Percentiles rank a stretch among this genome's conserved stretches.
Conservation (phyloP, 2,888 invertebrate genomes). For the Ornithoptera alexandrae region DNA sequence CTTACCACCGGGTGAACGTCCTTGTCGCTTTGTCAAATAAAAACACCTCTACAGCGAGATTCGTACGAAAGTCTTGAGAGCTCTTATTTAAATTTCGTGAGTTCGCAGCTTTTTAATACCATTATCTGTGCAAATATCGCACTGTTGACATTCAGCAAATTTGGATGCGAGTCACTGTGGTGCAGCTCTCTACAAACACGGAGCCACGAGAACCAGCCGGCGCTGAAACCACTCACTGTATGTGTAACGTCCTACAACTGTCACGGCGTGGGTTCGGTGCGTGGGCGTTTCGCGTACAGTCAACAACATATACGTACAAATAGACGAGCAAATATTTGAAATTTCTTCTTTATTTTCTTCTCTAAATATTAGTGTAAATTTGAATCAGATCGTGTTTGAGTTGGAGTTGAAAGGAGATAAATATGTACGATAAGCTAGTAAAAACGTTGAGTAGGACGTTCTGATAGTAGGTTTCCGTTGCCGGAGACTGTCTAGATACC, state of each 20-base stretch:
- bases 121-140: constrained; percentile 9
- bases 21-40: too few species aligned
- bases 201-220: constrained; percentile 14
- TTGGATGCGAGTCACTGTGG: constrained; percentile 7
- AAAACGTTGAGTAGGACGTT: too few species aligned
- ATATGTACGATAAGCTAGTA: too few species aligned
- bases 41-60: too few species aligned
- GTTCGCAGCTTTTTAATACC: constrained; percentile 10
- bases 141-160: neutral
- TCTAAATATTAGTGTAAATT: too few species aligned
- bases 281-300: constrained; percentile 10
- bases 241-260: constrained; percentile 17
- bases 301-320: neutral
- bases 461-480: too few species aligned
- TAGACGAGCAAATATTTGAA: constrained; percentile 1
- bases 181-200: constrained; percentile 18
- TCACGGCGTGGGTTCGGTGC: constrained; percentile 1
- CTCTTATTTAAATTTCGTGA: neutral
- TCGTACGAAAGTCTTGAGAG: too few species aligned
- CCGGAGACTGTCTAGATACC: too few species aligned
- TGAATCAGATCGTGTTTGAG: too few species aligned
- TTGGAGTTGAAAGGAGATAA: too few species aligned
- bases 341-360: constrained; percentile 3
- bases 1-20: too few species aligned
- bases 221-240: neutral